Conservation (phyloP, 2,888 invertebrate species). For the Heteromurus nitidus region DNA sequence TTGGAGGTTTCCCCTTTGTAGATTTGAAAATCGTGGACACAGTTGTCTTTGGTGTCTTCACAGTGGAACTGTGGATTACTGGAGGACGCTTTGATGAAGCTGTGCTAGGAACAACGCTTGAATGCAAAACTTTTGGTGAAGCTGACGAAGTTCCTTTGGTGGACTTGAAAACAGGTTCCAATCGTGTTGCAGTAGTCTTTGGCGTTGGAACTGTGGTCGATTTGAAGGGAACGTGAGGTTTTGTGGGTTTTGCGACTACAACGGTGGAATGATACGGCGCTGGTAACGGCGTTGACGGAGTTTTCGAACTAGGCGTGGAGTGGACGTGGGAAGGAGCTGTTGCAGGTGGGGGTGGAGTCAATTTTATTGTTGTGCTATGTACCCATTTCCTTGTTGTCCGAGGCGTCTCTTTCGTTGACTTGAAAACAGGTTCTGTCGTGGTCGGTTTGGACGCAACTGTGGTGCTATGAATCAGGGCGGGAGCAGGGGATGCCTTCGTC, state of each 20-base stretch:
- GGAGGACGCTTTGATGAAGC: background rate
- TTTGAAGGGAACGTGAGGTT: no score
- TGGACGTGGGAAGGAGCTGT: no score
- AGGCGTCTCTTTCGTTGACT: background rate
- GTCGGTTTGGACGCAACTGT: no score
- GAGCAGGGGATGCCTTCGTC: background rate
- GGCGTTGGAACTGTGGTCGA: no score
- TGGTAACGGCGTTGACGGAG: no score
- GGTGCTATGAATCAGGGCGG: background rate
- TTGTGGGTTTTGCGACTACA: no score
- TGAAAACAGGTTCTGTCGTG: background rate
- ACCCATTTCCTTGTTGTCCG: background rate
- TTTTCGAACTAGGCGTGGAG: no score
- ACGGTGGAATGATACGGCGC: no score
- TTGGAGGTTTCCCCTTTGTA: background rate
- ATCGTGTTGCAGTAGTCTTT: no score
- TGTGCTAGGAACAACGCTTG: background rate
- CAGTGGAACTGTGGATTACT: background rate
- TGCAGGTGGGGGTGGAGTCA: background rate
- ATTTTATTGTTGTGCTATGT: background rate
- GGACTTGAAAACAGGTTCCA: no score
- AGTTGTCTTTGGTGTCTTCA: background rate
- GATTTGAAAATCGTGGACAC: background rate
- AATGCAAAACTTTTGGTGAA: background rate
- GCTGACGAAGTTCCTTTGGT: background rate